Percentiles rank a stretch among this genome's conserved stretches.
These are phyloP conservation scores for Papilio polyxenes DNA, from an alignment of 1,140 invertebrate genomes.

Conservation along the genomic window DNA sequence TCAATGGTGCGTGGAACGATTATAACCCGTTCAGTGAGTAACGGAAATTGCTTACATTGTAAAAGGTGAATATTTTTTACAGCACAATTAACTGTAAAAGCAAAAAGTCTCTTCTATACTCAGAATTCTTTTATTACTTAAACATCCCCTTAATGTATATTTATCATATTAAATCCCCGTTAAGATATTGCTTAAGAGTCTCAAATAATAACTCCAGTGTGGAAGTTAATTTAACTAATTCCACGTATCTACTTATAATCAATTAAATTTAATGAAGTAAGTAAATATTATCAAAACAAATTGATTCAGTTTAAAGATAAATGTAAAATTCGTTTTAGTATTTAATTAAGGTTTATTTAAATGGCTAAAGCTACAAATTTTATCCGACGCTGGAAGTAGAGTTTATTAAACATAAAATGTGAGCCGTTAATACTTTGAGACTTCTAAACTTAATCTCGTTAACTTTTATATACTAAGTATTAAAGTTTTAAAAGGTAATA, in stretches of 20 bases:
- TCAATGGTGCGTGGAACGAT: neutral
- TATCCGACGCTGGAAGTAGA: slow-evolving; percentile 21
- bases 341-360: slow-evolving; percentile 35
- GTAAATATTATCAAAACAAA: no score
- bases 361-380: slow-evolving; percentile 29
- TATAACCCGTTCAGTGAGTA: neutral
- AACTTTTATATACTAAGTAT: slow-evolving; percentile 9
- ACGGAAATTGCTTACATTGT: slow-evolving; percentile 17
- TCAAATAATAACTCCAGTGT: no score
- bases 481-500: neutral
- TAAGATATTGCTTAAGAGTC: no score
- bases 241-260: neutral
- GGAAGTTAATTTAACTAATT: no score
- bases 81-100: neutral
- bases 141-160: no score
- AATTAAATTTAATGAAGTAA: neutral
- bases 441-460: neutral
- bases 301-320: no score
- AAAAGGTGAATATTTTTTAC: slow-evolving; percentile 1
- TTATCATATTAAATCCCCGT: no score
- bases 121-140: no score
- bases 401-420: slow-evolving; percentile 33
- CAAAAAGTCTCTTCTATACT: neutral
- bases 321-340: slow-evolving; percentile 24
- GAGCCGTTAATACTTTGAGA: slow-evolving; percentile 25